Base-by-base conservation (phyloP, 2,888 invertebrate species). In the Alloscopus bannaensis region DNA sequence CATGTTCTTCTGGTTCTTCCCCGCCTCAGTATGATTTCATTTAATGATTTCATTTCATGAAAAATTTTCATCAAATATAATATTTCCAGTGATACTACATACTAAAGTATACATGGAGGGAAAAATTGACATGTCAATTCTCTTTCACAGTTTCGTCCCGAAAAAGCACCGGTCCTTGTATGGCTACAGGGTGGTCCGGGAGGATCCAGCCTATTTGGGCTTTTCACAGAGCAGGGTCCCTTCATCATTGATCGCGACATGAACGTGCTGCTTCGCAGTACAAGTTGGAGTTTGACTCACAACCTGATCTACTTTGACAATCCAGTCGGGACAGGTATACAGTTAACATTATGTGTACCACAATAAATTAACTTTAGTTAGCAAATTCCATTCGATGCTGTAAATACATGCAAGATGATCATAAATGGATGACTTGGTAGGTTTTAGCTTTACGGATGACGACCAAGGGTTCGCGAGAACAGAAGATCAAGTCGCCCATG, bases 221-320 rank as follows among this genome's bases (percentile, higher is more conserved):
- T 91, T 22, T 91, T 91, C 85, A 88, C 89, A 0, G 92, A 92
- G 88, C 88, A 91, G 80, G 93, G 93, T 0, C 93, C 93, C 0
- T 88, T 91, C 42, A 86, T 87, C 64, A 85, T 87, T 22, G 87
- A 88, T 71, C 50, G 50, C 0, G 91, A 93, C 85, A 93, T 93
- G 86, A 70, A 83, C 6, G 60, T 84, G 3, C 69, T 73, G n/a
- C 69, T 82, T 11, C 70, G 85, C 24, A 70, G 68, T 8, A 84
- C 84, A 3, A 92, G 93, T 8, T 98, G 97, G 97, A 93, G 92
- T 71, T 89, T 91, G 47, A 92, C 92, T 11, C 94, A 95, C 88
- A 93, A 93, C 85, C 88, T 97, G 50, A 91, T 98, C 70, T 98
- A 95, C 88, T 94, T 98, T 72, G 97, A 98, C 88, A 97, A 96